A percentile compares a stretch with the other conserved stretches of the same genome.
Evolutionary conservation across 2,888 invertebrate genomes (phyloP).

Genomic region (Scotopteryx bipunctaria): DNA sequence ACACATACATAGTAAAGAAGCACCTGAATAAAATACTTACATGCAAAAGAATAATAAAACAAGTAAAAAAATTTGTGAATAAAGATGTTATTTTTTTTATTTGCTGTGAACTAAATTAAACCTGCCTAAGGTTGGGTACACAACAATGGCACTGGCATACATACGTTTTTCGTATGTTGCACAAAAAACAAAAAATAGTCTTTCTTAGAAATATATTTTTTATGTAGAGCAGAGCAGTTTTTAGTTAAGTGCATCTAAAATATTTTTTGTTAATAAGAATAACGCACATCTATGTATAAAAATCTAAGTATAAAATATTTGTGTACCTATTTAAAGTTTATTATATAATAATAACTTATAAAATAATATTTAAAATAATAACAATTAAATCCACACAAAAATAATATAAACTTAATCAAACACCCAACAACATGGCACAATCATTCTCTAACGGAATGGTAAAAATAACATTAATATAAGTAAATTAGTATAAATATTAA

Average conservation of each 20-base stretch:
- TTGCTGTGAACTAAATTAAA: no score
- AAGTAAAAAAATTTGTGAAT: no score
- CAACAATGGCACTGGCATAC: no score
- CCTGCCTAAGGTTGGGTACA: no score
- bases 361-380: constrained; percentile 29
- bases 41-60: not conserved
- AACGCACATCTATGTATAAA: constrained; percentile 9
- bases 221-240: no score
- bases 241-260: not conserved
- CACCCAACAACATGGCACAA: constrained; percentile 44
- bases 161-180: no score
- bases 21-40: constrained; percentile 11
- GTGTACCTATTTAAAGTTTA: constrained; percentile 23
- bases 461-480: constrained; percentile 32
- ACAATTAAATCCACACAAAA: constrained; percentile 35
- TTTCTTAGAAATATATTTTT: no score
- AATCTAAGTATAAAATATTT: constrained; percentile 14
- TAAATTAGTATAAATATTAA: constrained; percentile 45
- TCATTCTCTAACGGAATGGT: constrained; percentile 42
- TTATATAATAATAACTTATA: constrained; percentile 16
- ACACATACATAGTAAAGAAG: constrained; percentile 2
- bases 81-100: no score
- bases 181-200: no score
- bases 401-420: constrained; percentile 38
- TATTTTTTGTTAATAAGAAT: not conserved